These are phyloP conservation scores for Tapera naevia DNA, from an alignment of 2,797 vertebrate species.

Conservation along the genomic window DNA sequence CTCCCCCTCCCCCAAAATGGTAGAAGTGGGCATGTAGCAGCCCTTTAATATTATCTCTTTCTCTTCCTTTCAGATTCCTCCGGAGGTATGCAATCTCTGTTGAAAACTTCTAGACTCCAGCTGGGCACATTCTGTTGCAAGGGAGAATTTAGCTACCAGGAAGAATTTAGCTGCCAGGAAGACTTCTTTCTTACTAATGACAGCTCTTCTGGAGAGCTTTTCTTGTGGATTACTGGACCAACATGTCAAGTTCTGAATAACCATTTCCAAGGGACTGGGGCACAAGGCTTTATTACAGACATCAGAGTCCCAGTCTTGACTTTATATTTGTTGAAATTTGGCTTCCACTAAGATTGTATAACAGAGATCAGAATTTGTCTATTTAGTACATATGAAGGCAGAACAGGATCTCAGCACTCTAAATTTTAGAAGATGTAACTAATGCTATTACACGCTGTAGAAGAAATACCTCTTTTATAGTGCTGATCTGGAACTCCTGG, in stretches of 20 bases:
- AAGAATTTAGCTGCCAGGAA: too few species aligned
- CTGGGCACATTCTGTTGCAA: not conserved
- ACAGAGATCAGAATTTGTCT: not conserved
- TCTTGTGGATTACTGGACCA: not conserved
- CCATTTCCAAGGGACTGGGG: not conserved
- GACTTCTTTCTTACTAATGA: not conserved
- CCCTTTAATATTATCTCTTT: not conserved
- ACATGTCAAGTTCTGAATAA: not conserved
- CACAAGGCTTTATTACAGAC: not conserved
- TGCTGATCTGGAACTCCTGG: not conserved
- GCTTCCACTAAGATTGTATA: not conserved
- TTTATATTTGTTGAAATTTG: not conserved
- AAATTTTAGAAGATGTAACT: not conserved
- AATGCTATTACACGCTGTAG: not conserved
- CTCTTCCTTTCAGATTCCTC: constrained; percentile 69
- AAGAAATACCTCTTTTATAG: not conserved
- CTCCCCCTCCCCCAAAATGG: not conserved
- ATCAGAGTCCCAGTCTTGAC: not conserved
- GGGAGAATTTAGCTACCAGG: not conserved
- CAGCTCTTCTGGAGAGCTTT: not conserved
- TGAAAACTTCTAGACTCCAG: not conserved
- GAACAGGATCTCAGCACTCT: not conserved
- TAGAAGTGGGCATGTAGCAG: not conserved
- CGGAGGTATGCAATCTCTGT: constrained; percentile 62
- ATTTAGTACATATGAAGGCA: not conserved